Percentiles rank a stretch among this genome's conserved stretches.
Conservation (phyloP, 2,888 invertebrate species). For the Caenorhabditis sp. region DNA sequence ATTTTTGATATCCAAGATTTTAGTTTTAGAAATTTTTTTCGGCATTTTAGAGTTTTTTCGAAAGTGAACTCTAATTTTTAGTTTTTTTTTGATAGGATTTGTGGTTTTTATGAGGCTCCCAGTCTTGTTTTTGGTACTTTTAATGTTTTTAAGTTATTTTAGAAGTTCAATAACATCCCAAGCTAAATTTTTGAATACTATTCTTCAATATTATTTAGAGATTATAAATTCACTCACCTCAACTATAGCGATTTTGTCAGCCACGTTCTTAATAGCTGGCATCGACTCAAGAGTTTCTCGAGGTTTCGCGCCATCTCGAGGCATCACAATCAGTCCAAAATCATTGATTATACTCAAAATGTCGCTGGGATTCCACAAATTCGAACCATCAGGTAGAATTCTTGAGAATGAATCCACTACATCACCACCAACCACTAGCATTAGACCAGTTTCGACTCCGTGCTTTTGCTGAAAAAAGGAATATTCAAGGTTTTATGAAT, state of each 20-base stretch:
- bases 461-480: slow-evolving; percentile 17
- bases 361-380: slow-evolving; percentile 57
- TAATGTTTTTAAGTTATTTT: no score
- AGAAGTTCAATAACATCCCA: no score
- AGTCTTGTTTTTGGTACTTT: no score
- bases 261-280: neutral
- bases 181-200: no score
- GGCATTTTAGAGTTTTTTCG: no score
- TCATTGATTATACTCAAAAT: slow-evolving; percentile 51
- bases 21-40: no score
- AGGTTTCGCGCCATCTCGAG: slow-evolving; percentile 47
- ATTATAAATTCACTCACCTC: slow-evolving; percentile 1
- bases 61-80: no score
- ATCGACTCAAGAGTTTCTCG: slow-evolving; percentile 13
- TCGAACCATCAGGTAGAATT: slow-evolving; percentile 51
- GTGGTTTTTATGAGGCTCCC: no score
- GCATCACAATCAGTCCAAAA: slow-evolving; percentile 58
- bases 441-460: slow-evolving; percentile 38
- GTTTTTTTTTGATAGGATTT: no score
- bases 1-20: no score
- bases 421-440: slow-evolving; percentile 65
- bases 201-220: no score
- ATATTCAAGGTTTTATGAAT: neutral
- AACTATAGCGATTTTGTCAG: slow-evolving; percentile 7
- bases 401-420: slow-evolving; percentile 61